phyloP scores from a whole-genome alignment of 92 coral and sea anemone genomes.

The Ricordea florida region DNA sequence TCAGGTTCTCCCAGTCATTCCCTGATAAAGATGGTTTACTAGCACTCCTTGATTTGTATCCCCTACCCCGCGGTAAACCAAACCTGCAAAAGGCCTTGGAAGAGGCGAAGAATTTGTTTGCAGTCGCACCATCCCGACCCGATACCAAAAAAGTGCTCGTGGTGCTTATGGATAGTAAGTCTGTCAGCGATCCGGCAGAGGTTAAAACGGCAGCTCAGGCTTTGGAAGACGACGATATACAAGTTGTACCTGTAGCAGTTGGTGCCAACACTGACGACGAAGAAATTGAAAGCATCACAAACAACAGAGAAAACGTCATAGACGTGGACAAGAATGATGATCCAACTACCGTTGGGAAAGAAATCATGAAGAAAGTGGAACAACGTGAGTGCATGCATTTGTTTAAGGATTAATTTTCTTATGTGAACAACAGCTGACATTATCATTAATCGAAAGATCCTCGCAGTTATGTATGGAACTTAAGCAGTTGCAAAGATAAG shows the following conservation, averaged over 20 bases:
- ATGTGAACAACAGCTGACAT: too few relatives aligned
- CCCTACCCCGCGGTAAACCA: conserved; percentile 55
- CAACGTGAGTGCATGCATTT: conserved; percentile 18
- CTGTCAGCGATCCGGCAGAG: conserved; percentile 40
- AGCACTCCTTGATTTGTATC: conserved; percentile 17
- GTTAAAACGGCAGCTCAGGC: conserved; percentile 42
- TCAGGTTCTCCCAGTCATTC: conserved; percentile 65
- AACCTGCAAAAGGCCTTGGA: conserved; percentile 57
- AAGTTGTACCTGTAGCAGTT: conserved; percentile 76
- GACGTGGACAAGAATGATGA: conserved; percentile 39
- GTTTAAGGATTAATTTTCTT: too few relatives aligned
- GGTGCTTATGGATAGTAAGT: conserved; percentile 70
- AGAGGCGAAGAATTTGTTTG: conserved; percentile 45
- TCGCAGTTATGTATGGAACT: too few relatives aligned
- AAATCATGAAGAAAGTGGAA: conserved; percentile 25
- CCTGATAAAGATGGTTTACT: conserved; percentile 47
- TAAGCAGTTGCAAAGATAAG: too few relatives aligned
- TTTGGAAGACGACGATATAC: conserved; percentile 59
- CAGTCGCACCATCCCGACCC: conserved; percentile 45
- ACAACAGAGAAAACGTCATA: conserved; percentile 38
- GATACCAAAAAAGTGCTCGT: conserved; percentile 54
- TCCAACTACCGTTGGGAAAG: conserved; percentile 54
- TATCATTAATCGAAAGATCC: too few relatives aligned
- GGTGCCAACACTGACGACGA: conserved; percentile 61
- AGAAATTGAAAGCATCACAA: conserved; percentile 48